Conservation (phyloP, 53 echinoderm and acorn worm genomes). For the Temnopleurus reevesii region DNA sequence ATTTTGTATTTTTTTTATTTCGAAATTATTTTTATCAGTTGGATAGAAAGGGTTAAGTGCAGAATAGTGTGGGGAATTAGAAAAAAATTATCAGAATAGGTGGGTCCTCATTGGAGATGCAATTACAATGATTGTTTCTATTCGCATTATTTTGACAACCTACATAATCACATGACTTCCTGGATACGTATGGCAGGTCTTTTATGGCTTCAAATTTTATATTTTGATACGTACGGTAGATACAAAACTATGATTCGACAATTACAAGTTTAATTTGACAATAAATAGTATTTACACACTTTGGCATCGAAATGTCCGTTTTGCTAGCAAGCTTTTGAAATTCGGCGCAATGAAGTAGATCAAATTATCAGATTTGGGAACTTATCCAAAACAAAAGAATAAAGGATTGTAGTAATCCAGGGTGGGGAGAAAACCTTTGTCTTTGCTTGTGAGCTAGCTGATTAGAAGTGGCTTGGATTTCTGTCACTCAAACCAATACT, state of each 20-base stretch:
- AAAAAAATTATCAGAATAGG: not conserved
- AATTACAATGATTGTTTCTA: not conserved
- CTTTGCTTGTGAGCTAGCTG: constrained; percentile 4
- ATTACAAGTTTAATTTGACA: not conserved
- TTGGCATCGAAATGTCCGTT: not conserved
- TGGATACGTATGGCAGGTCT: not conserved
- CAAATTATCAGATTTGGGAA: not conserved
- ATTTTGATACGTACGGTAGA: too few relatives aligned
- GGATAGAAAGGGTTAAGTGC: too few relatives aligned
- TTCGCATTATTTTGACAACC: not conserved
- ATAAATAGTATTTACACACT: not conserved
- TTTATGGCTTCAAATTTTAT: not conserved
- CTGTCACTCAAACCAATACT: not conserved
- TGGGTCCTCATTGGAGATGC: not conserved
- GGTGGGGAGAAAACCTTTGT: not conserved
- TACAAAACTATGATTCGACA: not conserved
- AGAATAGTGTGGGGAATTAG: not conserved
- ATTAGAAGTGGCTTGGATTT: not conserved
- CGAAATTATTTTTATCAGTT: too few relatives aligned
- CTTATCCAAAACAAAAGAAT: not conserved
- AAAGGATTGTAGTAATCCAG: not conserved
- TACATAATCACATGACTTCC: not conserved
- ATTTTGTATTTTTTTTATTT: not conserved
- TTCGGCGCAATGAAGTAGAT: not conserved
- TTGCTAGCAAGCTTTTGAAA: not conserved